These are phyloP conservation scores for Nomada goodeniana DNA, from an alignment of 2,888 invertebrate genomes.

Conservation along the genomic window DNA sequence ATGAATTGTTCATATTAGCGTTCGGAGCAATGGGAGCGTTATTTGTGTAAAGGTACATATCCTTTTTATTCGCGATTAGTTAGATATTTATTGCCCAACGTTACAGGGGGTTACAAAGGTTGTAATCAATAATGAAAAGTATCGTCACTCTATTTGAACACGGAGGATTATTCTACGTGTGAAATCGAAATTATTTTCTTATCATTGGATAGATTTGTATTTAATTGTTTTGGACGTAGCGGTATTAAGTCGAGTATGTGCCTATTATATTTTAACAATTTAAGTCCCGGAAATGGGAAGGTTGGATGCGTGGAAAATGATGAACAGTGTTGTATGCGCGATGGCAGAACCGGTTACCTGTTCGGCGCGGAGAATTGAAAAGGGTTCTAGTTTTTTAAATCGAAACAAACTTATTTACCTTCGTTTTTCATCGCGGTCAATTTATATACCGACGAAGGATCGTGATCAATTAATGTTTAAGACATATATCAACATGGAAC, in stretches of 20 bases:
- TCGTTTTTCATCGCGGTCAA: neutral
- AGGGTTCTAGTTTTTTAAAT: neutral
- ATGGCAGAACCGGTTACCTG: constrained; percentile 18
- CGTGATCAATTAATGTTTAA: neutral
- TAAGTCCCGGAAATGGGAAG: neutral
- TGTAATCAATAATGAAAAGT: too few species aligned
- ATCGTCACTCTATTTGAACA: too few species aligned
- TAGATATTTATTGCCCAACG: too few species aligned
- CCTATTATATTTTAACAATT: neutral
- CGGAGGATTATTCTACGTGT: too few species aligned
- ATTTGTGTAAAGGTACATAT: too few species aligned
- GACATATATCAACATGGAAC: neutral
- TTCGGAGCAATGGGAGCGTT: neutral
- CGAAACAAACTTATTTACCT: neutral
- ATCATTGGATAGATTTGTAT: too few species aligned
- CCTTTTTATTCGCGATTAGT: too few species aligned
- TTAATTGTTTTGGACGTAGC: neutral
- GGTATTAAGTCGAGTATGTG: neutral
- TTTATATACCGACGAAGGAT: neutral
- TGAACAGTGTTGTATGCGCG: neutral
- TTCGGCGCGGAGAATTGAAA: neutral
- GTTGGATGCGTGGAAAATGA: neutral
- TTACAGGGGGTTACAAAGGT: too few species aligned
- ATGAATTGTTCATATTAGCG: neutral
- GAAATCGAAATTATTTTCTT: neutral